Evolutionary conservation across 2,797 vertebrate genomes (phyloP), one percentile per base, ranked within the genome.

Genomic region (Rhinoraja longicauda): DNA sequence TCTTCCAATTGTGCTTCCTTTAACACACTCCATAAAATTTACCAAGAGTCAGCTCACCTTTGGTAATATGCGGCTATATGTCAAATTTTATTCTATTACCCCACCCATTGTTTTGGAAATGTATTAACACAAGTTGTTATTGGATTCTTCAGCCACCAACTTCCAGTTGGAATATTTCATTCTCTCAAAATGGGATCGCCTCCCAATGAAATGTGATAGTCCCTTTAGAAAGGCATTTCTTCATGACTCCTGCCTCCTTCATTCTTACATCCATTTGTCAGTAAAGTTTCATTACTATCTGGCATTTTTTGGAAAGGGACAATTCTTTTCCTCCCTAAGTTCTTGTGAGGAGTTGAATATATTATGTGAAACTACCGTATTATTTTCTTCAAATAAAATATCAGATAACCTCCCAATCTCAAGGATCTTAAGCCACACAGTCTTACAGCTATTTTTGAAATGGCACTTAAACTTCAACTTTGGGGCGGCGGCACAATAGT

Each of bases 311-410:
- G 17, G 36, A 67, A 75, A n/a, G 39, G 36, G 24, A 72, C 12
- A 39, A 4, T 75, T 53, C 70, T 73, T 92, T 92, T 75, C 26
- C 13, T 92, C 70, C 39, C 39, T 12, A 1, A 75, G 26, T 67
- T 45, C 70, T 92, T 36, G 19, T 24, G 24, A 73, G n/a, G 70
- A 92, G 19, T 1, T 24, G 36, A 53, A 91, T 73, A 72, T 73
- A 70, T 91, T 70, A 75, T 57, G 6, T 8, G 67, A 73, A 75
- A n/a, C 12, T 57, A 75, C 67, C 32, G 13, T 21, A 29, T 57
- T 75, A 70, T 92, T 53, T 91, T 45, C 67, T 73, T 73, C 90
- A 92, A 92, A 45, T 92, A 92, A 92, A 92, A 92, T 92, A 92
- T 92, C 90, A 92, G 90, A 73, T 92, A 36, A 45, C 39, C 67